Conservation (phyloP, 2,888 invertebrate species). For the Melanostoma scalare region DNA sequence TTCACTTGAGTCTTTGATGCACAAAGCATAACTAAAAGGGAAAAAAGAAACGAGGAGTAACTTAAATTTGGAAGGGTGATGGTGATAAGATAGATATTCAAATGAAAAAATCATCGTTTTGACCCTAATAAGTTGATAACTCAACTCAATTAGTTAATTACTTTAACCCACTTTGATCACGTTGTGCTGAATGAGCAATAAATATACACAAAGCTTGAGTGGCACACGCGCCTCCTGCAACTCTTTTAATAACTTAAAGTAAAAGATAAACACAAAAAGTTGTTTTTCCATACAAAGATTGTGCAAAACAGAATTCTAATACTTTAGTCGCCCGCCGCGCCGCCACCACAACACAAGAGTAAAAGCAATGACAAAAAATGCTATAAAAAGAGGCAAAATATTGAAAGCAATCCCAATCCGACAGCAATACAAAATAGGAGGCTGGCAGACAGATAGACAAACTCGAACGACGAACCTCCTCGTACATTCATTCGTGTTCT, state of each 20-base stretch:
- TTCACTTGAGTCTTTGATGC: constrained; percentile 32
- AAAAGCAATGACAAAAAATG: constrained; percentile 28
- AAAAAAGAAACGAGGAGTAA: not conserved
- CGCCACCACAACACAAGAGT: not conserved
- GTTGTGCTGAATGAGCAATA: not conserved
- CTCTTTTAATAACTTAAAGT: not conserved
- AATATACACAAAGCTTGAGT: not conserved
- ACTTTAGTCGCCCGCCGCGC: no score
- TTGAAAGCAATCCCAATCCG: constrained; percentile 46
- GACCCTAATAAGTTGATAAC: constrained; percentile 59
- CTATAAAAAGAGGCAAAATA: constrained; percentile 44
- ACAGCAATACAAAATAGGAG: constrained; percentile 37
- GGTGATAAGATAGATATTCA: not conserved
- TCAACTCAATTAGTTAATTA: constrained; percentile 69
- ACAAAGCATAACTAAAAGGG: not conserved
- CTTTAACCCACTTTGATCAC: constrained; percentile 61
- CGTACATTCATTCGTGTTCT: not conserved
- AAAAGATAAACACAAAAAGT: constrained; percentile 5
- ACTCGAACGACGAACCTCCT: constrained; percentile 6
- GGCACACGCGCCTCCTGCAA: constrained; percentile 27
- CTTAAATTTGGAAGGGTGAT: not conserved
- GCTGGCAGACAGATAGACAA: constrained; percentile 27
- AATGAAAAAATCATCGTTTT: constrained; percentile 33
- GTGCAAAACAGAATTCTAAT: constrained; percentile 1
- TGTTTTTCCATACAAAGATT: constrained; percentile 19